A percentile compares a stretch with the other conserved stretches of the same genome.
Conservation (phyloP, 2,113 vertebrate genomes). For the Microtus montanus region DNA sequence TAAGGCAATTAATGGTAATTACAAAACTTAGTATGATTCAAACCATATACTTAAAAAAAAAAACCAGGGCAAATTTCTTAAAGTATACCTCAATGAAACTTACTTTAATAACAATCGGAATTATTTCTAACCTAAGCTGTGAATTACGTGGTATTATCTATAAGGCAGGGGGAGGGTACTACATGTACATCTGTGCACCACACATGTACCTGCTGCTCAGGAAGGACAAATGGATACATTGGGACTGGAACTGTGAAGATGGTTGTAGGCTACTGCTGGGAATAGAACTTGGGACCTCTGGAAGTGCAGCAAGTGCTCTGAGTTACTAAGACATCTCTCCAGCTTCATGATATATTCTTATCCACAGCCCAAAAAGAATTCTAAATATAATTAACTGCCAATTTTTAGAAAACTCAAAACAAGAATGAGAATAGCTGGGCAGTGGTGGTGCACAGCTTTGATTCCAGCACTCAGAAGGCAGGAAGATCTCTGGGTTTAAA, state of each 20-base stretch:
- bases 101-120: neutral
- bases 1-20: neutral
- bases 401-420: neutral
- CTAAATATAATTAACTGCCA: constrained; percentile 23
- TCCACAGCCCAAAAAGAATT: neutral
- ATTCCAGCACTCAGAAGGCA: neutral
- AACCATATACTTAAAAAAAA: neutral
- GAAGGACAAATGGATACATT: neutral
- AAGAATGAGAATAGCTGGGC: neutral
- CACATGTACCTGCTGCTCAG: neutral
- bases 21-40: neutral
- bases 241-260: neutral
- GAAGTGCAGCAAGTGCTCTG: neutral
- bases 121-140: neutral
- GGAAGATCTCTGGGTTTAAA: neutral
- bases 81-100: neutral
- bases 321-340: neutral
- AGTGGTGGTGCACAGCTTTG: neutral
- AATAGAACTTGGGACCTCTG: neutral
- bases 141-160: neutral
- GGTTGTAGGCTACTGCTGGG: neutral
- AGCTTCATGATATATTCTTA: neutral
- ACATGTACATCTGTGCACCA: neutral
- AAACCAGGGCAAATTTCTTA: neutral
- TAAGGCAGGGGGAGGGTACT: neutral